A percentile compares a stretch with the other conserved stretches of the same genome.
Conservation (phyloP, 2,113 vertebrate species). For the Macquaria ambigua region DNA sequence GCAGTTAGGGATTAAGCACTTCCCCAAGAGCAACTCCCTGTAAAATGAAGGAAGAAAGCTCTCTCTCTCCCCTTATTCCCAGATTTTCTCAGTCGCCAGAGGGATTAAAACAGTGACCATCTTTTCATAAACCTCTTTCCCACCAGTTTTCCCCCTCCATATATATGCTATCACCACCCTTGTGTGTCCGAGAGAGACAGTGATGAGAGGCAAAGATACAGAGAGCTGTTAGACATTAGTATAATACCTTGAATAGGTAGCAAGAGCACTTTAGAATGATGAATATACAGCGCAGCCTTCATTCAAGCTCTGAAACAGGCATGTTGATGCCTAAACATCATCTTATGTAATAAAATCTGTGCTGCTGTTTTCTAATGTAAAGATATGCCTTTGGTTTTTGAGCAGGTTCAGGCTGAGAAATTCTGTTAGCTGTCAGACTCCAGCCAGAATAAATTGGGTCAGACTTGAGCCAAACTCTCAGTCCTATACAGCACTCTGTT, state of each 20-base stretch:
- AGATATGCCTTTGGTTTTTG: background rate
- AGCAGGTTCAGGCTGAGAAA: background rate
- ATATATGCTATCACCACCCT: background rate
- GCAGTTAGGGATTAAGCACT: slow-evolving; percentile 61
- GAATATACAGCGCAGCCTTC: background rate
- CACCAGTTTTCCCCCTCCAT: background rate
- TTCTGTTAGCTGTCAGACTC: background rate
- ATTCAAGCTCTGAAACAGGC: background rate
- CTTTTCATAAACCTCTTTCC: slow-evolving; percentile 10
- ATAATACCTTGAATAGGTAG: background rate
- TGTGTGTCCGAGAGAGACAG: background rate
- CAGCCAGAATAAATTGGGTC: background rate
- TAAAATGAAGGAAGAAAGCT: slow-evolving; percentile 37
- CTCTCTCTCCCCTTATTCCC: slow-evolving; percentile 22
- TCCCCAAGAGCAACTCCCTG: slow-evolving; percentile 46
- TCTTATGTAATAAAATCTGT: slow-evolving; percentile 1
- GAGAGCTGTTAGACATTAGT: background rate
- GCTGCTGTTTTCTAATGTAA: background rate
- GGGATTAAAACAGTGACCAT: slow-evolving; percentile 34
- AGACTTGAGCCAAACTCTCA: background rate
- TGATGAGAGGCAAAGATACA: background rate
- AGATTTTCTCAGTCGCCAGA: slow-evolving; percentile 20
- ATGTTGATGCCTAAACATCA: background rate
- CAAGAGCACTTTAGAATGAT: background rate
- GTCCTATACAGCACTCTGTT: background rate